phyloP scores from a whole-genome alignment of 2,888 invertebrate genomes.

The Lysandra coridon region DNA sequence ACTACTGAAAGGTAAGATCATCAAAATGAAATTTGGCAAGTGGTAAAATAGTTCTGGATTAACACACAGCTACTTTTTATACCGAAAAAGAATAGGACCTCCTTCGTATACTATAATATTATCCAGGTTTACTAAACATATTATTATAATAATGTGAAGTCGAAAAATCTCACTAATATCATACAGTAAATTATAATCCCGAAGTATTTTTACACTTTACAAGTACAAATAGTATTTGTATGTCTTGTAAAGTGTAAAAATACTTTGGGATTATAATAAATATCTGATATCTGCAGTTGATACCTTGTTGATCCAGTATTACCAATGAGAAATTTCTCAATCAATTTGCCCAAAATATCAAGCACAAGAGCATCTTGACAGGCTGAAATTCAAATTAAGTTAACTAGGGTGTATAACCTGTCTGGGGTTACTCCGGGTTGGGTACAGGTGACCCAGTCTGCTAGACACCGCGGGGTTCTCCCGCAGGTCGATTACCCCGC shows the following conservation, averaged over 20 bases:
- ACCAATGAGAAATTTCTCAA: not conserved
- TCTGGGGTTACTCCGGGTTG: not conserved
- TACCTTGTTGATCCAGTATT: not conserved
- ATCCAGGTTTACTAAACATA: too few species aligned
- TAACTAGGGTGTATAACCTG: not conserved
- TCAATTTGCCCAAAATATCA: not conserved
- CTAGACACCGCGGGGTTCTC: not conserved
- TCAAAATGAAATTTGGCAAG: too few species aligned
- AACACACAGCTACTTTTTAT: too few species aligned
- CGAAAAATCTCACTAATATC: not conserved
- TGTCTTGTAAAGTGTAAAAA: too few species aligned
- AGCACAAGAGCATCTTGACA: not conserved
- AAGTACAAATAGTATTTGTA: too few species aligned
- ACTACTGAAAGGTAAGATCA: too few species aligned
- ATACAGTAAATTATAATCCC: not conserved
- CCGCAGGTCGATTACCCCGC: conserved; percentile 20
- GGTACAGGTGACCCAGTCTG: conserved; percentile 17
- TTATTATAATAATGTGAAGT: not conserved
- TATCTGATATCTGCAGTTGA: too few species aligned
- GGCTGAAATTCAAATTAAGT: conserved; percentile 14
- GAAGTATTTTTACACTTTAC: too few species aligned
- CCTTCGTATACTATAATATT: not conserved
- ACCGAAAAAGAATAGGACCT: too few species aligned
- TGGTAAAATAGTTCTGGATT: too few species aligned
- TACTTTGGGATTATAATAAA: too few species aligned